phyloP scores from a whole-genome alignment of 2,113 vertebrate species.

The Candoia aspera region DNA sequence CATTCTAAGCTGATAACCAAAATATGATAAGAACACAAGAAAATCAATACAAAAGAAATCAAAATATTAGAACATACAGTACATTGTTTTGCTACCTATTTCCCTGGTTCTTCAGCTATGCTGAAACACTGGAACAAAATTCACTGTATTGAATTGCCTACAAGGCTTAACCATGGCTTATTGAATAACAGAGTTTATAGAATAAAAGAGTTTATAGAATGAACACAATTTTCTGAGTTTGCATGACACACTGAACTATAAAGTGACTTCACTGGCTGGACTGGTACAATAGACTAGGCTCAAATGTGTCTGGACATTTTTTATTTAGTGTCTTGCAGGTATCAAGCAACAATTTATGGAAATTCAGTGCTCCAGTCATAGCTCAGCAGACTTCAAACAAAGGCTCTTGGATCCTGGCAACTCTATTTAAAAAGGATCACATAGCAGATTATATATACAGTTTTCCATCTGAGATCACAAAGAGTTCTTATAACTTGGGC shows the following conservation, averaged over 20 bases:
- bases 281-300: neutral
- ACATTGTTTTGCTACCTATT: neutral
- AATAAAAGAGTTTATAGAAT: neutral
- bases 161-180: neutral
- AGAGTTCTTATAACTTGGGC: neutral
- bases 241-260: neutral
- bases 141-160: neutral
- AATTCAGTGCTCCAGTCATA: neutral
- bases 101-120: neutral
- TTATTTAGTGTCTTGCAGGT: neutral
- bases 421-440: neutral
- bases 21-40: neutral
- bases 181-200: neutral
- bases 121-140: neutral
- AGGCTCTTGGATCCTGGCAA: neutral
- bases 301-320: neutral
- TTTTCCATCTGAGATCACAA: neutral
- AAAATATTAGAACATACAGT: neutral
- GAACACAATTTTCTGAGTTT: neutral
- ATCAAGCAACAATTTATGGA: neutral
- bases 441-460: neutral
- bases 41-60: neutral
- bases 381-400: neutral
- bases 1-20: neutral
- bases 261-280: neutral